Base-by-base conservation (phyloP, 2,797 vertebrate species). In the Parotocinclus haroldoi region DNA sequence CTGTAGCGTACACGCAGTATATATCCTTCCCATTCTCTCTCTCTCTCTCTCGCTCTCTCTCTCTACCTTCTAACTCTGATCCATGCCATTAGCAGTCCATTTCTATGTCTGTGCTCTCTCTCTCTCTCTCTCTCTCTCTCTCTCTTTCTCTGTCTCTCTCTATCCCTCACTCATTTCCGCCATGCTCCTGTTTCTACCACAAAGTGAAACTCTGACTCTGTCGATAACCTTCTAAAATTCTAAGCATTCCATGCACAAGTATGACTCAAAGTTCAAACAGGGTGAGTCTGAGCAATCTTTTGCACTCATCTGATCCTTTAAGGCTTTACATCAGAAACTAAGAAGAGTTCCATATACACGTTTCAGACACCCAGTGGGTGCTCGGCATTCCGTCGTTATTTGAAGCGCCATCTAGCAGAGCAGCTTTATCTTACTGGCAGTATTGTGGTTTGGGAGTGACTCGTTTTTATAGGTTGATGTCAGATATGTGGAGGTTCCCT, bases 1-100 rank as follows among this genome's bases (percentile, higher is more conserved):
- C 83, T 87, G 87, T 88, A 85, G 84, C 73, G 54, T 84, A 82
- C 83, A 84, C 80, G 79, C 79, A 81, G 81, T 76, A 80, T 79
- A 72, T 78, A 78, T 77, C 75, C 78, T 78, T 69, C 76, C 78
- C 73, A 39, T 68, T 62, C 73, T 66, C 67, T 58, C 27, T 54
- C 71, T 56, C 65, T 52, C 69, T 58, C 68, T 60, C 69, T 53
- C 76, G 65, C 64, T 74, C 74, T 44, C 63, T 55, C 69, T 68
- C 65, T 63, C 42, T 10, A 36, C 17, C 14, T 56, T 65, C 58
- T 49, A 16, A 76, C 45, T 50, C 58, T 37, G 58, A 77, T 11
- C 37, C 7, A 53, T 53, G 51, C 10, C 40, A 54, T 54, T 78
- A 57, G 52, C 59, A 51, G 14, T 53, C 62, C 38, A 66, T 65